phyloP scores from a whole-genome alignment of 2,888 invertebrate genomes.

The Brachycybe producta region DNA sequence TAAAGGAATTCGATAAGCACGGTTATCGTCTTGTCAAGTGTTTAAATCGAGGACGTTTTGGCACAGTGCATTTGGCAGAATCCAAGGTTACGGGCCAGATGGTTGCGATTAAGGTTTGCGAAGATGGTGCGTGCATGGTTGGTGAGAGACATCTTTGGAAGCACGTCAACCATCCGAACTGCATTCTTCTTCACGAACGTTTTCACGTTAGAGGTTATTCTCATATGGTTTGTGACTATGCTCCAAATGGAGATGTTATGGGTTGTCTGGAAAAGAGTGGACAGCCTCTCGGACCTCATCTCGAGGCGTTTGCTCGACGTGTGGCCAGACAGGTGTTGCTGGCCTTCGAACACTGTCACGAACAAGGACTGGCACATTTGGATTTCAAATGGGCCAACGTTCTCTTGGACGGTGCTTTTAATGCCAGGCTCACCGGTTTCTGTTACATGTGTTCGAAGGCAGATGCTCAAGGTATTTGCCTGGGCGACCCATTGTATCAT shows the following conservation, averaged over 20 bases:
- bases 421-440: constrained; percentile 15
- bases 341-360: constrained; percentile 12
- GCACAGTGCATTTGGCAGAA: constrained; percentile 5
- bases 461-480: constrained; percentile 11
- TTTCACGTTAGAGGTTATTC: constrained; percentile 11
- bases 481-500: constrained; percentile 13
- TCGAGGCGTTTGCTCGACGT: constrained; percentile 5
- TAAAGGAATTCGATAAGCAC: constrained; percentile 2
- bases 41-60: constrained; percentile 11
- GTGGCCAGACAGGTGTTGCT: constrained; percentile 6
- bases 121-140: constrained; percentile 10
- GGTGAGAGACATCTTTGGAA: constrained; percentile 13
- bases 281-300: constrained; percentile 12
- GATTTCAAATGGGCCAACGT: constrained; percentile 16
- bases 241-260: constrained; percentile 10
- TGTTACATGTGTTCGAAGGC: constrained; percentile 14
- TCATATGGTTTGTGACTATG: constrained; percentile 14
- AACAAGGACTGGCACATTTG: constrained; percentile 8
- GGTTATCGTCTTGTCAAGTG: constrained; percentile 7
- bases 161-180: not conserved
- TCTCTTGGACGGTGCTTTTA: constrained; percentile 8
- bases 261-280: constrained; percentile 12
- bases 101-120: constrained; percentile 7
- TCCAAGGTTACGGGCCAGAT: not conserved
- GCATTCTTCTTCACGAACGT: constrained; percentile 5